Base-by-base conservation (phyloP, 30 jellyfish, hydroid and myxozoan genomes). In the Cassiopea andromeda region DNA sequence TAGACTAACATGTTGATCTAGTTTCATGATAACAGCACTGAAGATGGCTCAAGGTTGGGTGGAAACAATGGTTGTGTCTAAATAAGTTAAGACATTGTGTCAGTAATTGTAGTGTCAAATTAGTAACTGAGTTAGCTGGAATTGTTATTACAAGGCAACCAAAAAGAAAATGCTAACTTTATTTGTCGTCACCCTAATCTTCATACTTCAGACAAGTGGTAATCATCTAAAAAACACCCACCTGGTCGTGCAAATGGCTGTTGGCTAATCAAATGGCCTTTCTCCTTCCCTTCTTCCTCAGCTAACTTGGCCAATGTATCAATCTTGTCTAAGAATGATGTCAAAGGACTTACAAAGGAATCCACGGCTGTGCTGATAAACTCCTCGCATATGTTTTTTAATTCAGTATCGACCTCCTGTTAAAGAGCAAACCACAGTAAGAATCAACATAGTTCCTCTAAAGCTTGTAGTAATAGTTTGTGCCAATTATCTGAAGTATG, bases 211-310 rank as follows among this genome's bases (percentile, higher is more conserved):
- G 38, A 27, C 38, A 27, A 27, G 38, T 27, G 0, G 38, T 27
- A 27, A 27, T 27, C 38, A 27, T 27, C 38, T 27, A 27, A 27
- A 27, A 38, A 54, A 69, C 17, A 44, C 71, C 7, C 38, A 95
- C 99, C 99, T 68, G 99, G 93, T 59, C 91, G 91, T 69, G 99
- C 98, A 75, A 95, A 95, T n/a, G 99, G 99, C 77, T 94, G 98
- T 83, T 94, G 98, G 57, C 76, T 82, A 13, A 95, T 69, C 69
- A 95, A 89, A 44, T 71, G 93, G 38, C 91, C 71, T 58, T 85
- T 80, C 17, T 95, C 97, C 71, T 95, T 95, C 69, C 98, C 98
- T 60, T 95, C 98, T 68, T 94, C 98, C 50, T 91, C 98, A 7
- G 99, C 99, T 84, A 95, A 66, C 73, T 91, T 86, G 18, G 90